Percentiles rank a stretch among this genome's conserved stretches.
phyloP scores from a whole-genome alignment of 2,113 vertebrate species.

The Onychostoma macrolepis region DNA sequence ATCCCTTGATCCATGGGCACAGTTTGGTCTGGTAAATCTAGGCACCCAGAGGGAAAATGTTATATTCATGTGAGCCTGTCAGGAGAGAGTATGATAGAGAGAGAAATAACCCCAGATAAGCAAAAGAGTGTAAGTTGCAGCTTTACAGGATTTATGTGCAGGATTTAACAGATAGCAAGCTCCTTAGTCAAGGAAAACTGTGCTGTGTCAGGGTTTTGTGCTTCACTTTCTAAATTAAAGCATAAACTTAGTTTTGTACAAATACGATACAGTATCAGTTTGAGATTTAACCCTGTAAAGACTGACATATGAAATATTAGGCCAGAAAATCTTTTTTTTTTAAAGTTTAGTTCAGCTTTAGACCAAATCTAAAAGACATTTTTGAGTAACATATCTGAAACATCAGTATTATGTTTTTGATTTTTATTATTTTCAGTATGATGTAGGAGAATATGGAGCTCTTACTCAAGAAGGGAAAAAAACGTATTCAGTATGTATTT shows the following conservation, averaged over 20 bases:
- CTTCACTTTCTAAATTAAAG: constrained; percentile 14
- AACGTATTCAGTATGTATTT: background rate
- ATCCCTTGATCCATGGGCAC: constrained; percentile 24
- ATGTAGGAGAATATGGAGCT: background rate
- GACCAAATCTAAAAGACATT: background rate
- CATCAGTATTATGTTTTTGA: background rate
- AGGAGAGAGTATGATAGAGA: background rate
- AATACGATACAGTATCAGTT: background rate
- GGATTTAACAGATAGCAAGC: constrained; percentile 6
- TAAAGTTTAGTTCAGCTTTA: background rate
- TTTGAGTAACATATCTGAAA: background rate
- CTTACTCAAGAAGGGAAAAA: background rate
- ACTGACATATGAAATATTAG: background rate
- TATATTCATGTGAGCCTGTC: constrained; percentile 28
- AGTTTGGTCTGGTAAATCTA: constrained; percentile 21
- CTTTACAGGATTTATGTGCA: constrained; percentile 1
- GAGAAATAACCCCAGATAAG: background rate
- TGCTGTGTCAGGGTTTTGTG: background rate
- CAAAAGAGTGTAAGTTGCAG: background rate
- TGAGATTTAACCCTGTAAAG: background rate
- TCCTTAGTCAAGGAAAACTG: background rate
- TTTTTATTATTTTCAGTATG: background rate
- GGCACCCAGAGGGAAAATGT: constrained; percentile 44
- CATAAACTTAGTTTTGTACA: background rate
- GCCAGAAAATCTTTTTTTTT: too few species aligned